Evolutionary conservation across 1,140 invertebrate species (phyloP).

Genomic region (Drosophila navojoa): DNA sequence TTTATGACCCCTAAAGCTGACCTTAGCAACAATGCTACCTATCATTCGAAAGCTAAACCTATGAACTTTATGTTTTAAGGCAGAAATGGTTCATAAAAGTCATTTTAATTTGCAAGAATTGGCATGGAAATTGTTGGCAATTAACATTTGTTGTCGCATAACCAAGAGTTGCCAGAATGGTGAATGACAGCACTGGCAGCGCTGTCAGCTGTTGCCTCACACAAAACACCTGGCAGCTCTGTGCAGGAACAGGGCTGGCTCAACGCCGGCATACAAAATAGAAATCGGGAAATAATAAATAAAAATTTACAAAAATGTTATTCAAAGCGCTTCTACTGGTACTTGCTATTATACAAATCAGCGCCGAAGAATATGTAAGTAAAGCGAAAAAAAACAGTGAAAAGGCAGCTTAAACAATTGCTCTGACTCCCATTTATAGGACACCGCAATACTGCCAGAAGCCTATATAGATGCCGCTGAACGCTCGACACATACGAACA

Average conservation of each 20-base stretch:
- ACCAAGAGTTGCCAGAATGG: conserved; percentile 30
- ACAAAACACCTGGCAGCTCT: conserved; percentile 31
- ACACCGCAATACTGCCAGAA: conserved; percentile 61
- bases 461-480: conserved; percentile 71
- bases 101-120: conserved; percentile 36
- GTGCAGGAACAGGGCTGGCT: conserved; percentile 25
- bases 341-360: conserved; percentile 4
- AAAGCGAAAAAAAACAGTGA: no score
- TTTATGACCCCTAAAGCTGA: conserved; percentile 25
- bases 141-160: conserved; percentile 20
- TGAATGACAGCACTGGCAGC: conserved; percentile 23
- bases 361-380: conserved; percentile 24
- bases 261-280: conserved; percentile 19
- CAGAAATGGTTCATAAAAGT: conserved; percentile 19
- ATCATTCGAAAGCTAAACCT: conserved; percentile 2
- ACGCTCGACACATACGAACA: conserved; percentile 94
- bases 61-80: conserved; percentile 53
- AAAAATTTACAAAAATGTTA: conserved; percentile 19
- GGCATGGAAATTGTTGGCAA: conserved; percentile 9
- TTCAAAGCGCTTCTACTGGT: conserved; percentile 5
- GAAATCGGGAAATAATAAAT: conserved; percentile 19
- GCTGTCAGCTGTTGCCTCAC: conserved; percentile 26
- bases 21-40: conserved; percentile 6
- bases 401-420: no score
- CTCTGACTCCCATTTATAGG: conserved; percentile 1